Evolutionary conservation across 2,888 invertebrate species (phyloP).

Genomic region (Lochmaea crataegi): DNA sequence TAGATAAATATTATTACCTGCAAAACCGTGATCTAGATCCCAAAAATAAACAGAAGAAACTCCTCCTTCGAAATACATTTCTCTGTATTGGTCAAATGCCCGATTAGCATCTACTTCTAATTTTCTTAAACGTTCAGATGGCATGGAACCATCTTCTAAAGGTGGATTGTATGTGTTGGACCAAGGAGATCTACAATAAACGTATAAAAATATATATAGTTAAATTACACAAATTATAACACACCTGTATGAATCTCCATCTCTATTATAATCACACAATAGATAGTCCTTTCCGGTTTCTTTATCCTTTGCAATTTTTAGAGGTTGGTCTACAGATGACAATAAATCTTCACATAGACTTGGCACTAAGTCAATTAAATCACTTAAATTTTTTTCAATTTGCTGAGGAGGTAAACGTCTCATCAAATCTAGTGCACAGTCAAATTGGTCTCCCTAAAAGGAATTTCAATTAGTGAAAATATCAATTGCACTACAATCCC

Average conservation of each 20-base stretch:
- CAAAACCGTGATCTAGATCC: constrained; percentile 99
- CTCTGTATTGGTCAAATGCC: constrained; percentile 98
- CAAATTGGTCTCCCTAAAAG: constrained; percentile 92
- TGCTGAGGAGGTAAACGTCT: constrained; percentile 98
- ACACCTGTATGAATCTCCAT: constrained; percentile 82
- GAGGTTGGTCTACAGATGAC: constrained; percentile 73
- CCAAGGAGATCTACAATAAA: constrained; percentile 87
- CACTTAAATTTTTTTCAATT: constrained; percentile 97
- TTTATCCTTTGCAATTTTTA: constrained; percentile 97
- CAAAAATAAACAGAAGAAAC: constrained; percentile 99
- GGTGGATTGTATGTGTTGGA: constrained; percentile 98
- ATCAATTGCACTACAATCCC: too few species aligned
- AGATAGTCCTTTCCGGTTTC: constrained; percentile 96
- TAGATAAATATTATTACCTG: constrained; percentile 67
- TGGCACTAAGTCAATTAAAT: constrained; percentile 97
- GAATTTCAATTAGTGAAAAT: background rate
- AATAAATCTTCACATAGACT: constrained; percentile 95
- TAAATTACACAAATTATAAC: constrained; percentile 79
- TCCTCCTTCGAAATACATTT: constrained; percentile 99
- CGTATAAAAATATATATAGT: background rate
- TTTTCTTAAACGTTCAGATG: constrained; percentile 94
- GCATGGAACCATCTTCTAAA: constrained; percentile 98
- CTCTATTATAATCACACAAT: constrained; percentile 98
- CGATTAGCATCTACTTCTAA: constrained; percentile 98
- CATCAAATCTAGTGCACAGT: constrained; percentile 99